A percentile compares a stretch with the other conserved stretches of the same genome.
These are phyloP conservation scores for Drosophila chauvacae DNA, from an alignment of 1,140 invertebrate species.

Conservation along the genomic window DNA sequence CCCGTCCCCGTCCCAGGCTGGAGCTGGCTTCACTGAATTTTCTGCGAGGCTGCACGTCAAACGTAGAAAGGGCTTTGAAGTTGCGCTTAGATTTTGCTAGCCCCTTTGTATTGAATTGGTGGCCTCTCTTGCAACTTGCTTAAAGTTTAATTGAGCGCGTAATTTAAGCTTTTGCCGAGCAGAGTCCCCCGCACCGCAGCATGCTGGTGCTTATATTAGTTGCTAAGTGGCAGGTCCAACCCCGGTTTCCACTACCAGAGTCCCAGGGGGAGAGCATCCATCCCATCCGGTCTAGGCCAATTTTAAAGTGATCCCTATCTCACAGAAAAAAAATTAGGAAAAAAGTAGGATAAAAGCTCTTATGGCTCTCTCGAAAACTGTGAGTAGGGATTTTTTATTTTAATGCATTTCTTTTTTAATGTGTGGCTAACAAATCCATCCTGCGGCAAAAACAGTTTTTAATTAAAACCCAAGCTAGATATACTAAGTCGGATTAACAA, in stretches of 20 bases:
- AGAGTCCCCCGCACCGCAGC: constrained; percentile 17
- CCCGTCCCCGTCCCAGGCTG: constrained; percentile 6
- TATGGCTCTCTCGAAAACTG: constrained; percentile 5
- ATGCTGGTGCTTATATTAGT: constrained; percentile 51
- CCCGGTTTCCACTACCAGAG: not conserved
- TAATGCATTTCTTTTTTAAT: constrained; percentile 25
- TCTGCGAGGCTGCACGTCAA: constrained; percentile 79
- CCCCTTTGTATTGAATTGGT: constrained; percentile 27
- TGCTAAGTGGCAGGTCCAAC: constrained; percentile 59
- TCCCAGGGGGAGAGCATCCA: not conserved
- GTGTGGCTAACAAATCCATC: constrained; percentile 15
- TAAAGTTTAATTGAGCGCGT: constrained; percentile 80
- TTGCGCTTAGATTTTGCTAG: constrained; percentile 52
- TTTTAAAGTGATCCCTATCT: constrained; percentile 8
- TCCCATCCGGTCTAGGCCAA: constrained; percentile 5
- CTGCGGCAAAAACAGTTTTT: constrained; percentile 21
- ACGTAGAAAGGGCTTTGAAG: constrained; percentile 73
- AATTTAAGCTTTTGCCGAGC: constrained; percentile 78
- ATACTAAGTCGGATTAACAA: not conserved
- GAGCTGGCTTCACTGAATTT: constrained; percentile 68
- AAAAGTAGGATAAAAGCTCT: not conserved
- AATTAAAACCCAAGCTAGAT: constrained; percentile 23
- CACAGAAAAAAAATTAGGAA: not conserved
- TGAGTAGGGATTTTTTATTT: constrained; percentile 7
- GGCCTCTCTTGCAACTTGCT: constrained; percentile 57